Conservation (phyloP, 2,888 invertebrate genomes). For the Cataglyphis cursor region DNA sequence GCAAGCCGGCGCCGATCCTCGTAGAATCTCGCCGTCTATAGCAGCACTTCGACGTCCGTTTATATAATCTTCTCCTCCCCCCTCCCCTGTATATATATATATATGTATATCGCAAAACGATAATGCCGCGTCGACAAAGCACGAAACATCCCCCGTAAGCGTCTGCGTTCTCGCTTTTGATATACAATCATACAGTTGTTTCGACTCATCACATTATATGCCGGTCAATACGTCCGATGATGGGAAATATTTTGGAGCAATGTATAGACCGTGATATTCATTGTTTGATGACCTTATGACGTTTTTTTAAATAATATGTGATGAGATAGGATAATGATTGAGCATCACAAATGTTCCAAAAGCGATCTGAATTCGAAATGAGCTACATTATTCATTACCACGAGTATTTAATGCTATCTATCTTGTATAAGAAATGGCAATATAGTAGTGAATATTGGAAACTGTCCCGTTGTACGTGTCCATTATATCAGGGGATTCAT, state of each 20-base stretch:
- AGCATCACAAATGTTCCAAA: neutral
- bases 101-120: slow-evolving; percentile 15
- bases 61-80: neutral
- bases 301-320: neutral
- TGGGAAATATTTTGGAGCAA: neutral
- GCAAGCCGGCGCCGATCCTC: slow-evolving; percentile 61
- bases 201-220: neutral
- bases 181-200: slow-evolving; percentile 4
- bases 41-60: neutral
- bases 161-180: neutral
- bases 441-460: slow-evolving; percentile 12
- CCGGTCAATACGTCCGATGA: neutral
- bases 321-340: neutral
- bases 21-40: neutral
- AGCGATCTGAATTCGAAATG: neutral
- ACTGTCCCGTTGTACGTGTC: neutral
- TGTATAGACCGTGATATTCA: neutral
- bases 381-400: neutral
- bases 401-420: neutral
- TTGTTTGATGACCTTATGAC: neutral
- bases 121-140: slow-evolving; percentile 42
- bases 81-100: neutral
- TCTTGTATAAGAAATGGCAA: slow-evolving; percentile 7
- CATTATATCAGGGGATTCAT: slow-evolving; percentile 13
- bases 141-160: slow-evolving; percentile 24